Base-by-base conservation (phyloP, 2,797 vertebrate species). In the Nasua narica region DNA sequence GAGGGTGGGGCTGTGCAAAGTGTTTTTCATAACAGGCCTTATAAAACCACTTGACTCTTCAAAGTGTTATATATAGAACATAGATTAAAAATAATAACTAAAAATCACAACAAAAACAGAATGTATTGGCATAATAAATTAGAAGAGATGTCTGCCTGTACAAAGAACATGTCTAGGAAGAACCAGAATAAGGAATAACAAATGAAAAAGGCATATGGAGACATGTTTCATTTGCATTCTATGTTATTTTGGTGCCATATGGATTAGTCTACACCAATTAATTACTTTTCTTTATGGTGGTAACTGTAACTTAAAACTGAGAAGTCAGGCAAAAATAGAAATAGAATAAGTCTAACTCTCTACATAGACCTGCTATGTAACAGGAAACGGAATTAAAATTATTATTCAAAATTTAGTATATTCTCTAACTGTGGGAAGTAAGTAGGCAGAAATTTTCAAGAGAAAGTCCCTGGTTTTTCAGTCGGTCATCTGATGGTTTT, bases 141-240 rank as follows among this genome's bases (percentile, higher is more conserved):
- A 93, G 81, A 90, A 93, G 82, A 74, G 32, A 23, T 85, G 9
- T 82, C 72, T 77, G 62, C 67, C 29, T 88, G 2, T 37, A 37
- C 23, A 62, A 72, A 92, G 74, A 91, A 37, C n/a, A 19, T 87
- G 60, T 78, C 77, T 96, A 4, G 93, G 62, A 94, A 91, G 84
- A 84, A 29, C 43, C 32, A 69, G 87, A 79, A 48, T 81, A 76
- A 84, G 46, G 62, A 91, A 79, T 87, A 76, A 89, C 56, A 93
- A 94, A 86, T 40, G 21, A 94, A 92, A 74, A 90, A 90, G 72
- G 65, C 94, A 77, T 62, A 60, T 94, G 92, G 90, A 95, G 94
- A 81, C 65, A 69, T 40, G 83, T 81, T 90, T 83, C 81, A 79
- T 92, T 87, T 96, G 79, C 58, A 46, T 85, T 95, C 74, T 29